Conservation (phyloP, 2,113 vertebrate species). For the Opisthocomus hoazin region DNA sequence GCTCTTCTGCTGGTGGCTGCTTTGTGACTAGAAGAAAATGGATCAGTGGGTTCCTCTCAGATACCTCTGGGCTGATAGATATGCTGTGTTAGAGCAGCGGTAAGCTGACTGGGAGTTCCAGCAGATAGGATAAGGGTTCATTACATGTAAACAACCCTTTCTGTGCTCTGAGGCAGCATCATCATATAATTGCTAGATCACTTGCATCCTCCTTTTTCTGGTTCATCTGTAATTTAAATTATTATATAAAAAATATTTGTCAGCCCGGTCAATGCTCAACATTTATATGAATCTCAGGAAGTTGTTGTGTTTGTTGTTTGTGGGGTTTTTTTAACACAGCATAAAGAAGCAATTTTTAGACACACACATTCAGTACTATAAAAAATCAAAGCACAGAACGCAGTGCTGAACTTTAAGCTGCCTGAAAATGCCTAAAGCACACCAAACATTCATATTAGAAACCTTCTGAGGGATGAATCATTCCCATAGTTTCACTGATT, state of each 20-base stretch:
- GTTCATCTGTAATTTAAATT: conserved; percentile 6
- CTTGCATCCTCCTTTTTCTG: not conserved
- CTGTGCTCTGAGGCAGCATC: not conserved
- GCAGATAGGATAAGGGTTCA: not conserved
- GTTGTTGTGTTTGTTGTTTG: not conserved
- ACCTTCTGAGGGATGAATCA: not conserved
- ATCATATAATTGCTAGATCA: not conserved
- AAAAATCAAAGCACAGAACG: not conserved
- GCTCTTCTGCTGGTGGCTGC: not conserved
- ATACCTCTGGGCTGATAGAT: not conserved
- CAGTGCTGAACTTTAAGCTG: not conserved
- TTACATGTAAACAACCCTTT: not conserved
- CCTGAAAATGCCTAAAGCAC: not conserved
- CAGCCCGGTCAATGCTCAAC: not conserved
- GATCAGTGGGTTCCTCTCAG: not conserved
- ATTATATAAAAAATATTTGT: not conserved
- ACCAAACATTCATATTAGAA: not conserved
- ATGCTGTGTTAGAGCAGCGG: not conserved
- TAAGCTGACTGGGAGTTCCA: not conserved
- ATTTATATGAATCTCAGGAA: not conserved
- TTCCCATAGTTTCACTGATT: not conserved
- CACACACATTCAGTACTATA: not conserved
- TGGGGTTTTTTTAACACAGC: not conserved
- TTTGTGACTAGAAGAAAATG: not conserved
- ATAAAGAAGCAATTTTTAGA: not conserved